Base-by-base conservation (phyloP, 2,888 invertebrate genomes). In the Spialia ferax region DNA sequence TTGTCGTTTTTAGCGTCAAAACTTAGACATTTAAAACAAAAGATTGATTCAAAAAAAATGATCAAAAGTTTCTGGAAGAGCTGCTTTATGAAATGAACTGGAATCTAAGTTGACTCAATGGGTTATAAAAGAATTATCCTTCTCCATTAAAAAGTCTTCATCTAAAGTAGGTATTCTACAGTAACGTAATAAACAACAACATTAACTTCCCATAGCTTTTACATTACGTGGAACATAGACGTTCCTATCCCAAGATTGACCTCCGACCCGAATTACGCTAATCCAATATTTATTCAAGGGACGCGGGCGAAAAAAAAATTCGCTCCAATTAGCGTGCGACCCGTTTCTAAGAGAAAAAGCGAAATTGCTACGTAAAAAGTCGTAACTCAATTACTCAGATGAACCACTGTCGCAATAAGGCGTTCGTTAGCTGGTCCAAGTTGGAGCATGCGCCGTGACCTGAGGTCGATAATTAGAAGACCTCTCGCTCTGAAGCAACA, bases 381-480 rank as follows among this genome's bases (percentile, higher is more conserved):
- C 91, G 92, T 93, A 93, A 93, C 93, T 93, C 93, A 93, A 93
- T 93, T 93, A 93, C 89, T 80, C 78, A 84, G 89, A 91, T 91
- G 93, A 91, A 91, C 90, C 91, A 85, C 88, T 89, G 91, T 91
- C 91, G 91, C 91, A 88, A 89, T 92, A 91, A 91, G 91, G 89
- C 89, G 85, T 91, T 93, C 91, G 92, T 91, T 92, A 92, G 35
- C 20, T 48, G 48, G 48, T 48, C 20, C 70, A 68, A 71, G 81
- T 88, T 82, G 87, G 93, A 89, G 94, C 94, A 94, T 94, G 94
- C 94, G 94, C 94, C 84, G 84, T 91, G 94, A 94, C 94, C 94
- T 82, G 84, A 92, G 94, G 94, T 94, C 94, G 94, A 94, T 94
- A 94, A 94, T 94, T 94, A 94, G 91, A 82, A 83, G 87, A 87